Evolutionary conservation across 2,888 invertebrate species (phyloP).

Genomic region (Parelbella ahira): DNA sequence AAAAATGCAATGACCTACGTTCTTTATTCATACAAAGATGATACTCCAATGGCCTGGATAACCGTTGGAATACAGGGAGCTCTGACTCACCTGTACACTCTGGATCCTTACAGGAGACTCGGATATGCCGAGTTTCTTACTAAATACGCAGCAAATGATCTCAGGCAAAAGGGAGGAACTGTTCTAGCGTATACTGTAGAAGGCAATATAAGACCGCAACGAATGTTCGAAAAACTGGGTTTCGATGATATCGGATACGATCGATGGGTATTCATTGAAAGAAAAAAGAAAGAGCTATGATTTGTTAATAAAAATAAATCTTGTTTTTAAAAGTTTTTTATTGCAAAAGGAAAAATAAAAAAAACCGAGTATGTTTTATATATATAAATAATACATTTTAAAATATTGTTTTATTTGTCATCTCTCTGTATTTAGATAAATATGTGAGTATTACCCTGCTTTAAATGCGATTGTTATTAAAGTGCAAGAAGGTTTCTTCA

Average conservation of each 20-base stretch:
- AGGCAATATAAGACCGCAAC: conserved; percentile 32
- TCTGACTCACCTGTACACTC: conserved; percentile 47
- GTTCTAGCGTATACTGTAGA: conserved; percentile 34
- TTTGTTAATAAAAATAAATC: conserved; percentile 3
- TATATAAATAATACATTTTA: too few relatives aligned
- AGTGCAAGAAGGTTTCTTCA: too few relatives aligned
- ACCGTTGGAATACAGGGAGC: conserved; percentile 44
- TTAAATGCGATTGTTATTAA: too few relatives aligned
- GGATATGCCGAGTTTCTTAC: conserved; percentile 48
- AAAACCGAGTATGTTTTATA: too few relatives aligned
- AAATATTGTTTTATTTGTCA: too few relatives aligned
- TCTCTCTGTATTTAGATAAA: too few relatives aligned
- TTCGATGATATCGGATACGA: conserved; percentile 31
- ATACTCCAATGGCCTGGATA: conserved; percentile 44
- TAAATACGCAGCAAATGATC: conserved; percentile 39
- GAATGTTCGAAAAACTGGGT: conserved; percentile 35
- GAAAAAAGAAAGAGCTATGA: too few relatives aligned
- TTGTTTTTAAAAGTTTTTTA: background rate
- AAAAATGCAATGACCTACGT: conserved; percentile 34
- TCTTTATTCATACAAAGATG: conserved; percentile 32
- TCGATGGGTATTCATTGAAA: conserved; percentile 31
- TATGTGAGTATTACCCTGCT: too few relatives aligned
- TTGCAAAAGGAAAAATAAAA: background rate
- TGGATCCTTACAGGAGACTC: conserved; percentile 44
- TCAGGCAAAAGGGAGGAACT: conserved; percentile 32